Conservation (phyloP, 2,888 invertebrate species). For the Drosophila tanythrix region DNA sequence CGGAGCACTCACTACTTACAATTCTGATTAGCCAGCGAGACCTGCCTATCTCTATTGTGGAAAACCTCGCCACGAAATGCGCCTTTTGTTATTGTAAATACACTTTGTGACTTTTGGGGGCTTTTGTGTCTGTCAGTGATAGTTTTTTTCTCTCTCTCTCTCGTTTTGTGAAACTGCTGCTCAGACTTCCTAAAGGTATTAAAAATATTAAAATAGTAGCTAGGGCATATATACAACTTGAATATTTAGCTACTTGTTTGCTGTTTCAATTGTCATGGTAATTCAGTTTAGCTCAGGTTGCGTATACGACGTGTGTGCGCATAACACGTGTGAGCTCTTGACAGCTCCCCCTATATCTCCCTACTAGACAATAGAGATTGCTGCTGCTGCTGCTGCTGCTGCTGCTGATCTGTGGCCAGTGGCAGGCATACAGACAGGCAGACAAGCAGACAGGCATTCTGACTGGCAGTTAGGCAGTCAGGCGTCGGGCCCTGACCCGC, state of each 20-base stretch:
- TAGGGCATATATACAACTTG: conserved; percentile 20
- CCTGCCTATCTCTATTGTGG: conserved; percentile 72
- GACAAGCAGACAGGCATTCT: conserved; percentile 5
- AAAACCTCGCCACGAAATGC: conserved; percentile 66
- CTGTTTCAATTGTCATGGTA: conserved; percentile 70
- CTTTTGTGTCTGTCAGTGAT: conserved; percentile 30
- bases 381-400: conserved; percentile 4
- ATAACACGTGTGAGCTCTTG: conserved; percentile 56
- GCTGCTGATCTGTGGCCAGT: conserved; percentile 22
- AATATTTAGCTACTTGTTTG: conserved; percentile 76
- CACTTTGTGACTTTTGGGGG: conserved; percentile 58
- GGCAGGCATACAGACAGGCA: conserved; percentile 3
- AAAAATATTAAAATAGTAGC: conserved; percentile 53
- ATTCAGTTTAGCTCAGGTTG: conserved; percentile 72
- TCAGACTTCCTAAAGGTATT: conserved; percentile 82
- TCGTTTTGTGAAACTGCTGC: conserved; percentile 38
- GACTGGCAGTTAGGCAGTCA: conserved; percentile 8
- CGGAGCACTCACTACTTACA: conserved; percentile 63
- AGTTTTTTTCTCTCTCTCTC: conserved; percentile 14
- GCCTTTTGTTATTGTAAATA: conserved; percentile 67
- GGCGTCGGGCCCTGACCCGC: conserved; percentile 71
- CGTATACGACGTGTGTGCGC: conserved; percentile 75
- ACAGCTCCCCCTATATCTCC: conserved; percentile 7
- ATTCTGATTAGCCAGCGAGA: conserved; percentile 75
- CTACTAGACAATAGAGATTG: conserved; percentile 47